Conservation (phyloP, 2,113 vertebrate genomes). For the Piprites chloris region DNA sequence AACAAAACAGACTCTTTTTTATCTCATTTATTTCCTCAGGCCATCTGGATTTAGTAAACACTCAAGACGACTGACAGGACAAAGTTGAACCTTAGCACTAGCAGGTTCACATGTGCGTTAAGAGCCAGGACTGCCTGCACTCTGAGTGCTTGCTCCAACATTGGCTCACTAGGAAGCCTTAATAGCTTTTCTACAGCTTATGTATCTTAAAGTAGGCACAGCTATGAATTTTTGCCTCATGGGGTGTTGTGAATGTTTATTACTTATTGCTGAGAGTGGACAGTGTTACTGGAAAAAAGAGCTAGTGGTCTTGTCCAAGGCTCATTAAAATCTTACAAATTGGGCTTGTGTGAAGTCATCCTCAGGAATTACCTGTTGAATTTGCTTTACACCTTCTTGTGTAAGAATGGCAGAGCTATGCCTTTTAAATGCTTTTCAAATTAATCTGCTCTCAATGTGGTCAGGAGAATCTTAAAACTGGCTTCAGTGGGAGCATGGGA, state of each 20-base stretch:
- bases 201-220: not conserved
- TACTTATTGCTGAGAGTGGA: not conserved
- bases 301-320: not conserved
- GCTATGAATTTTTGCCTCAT: conserved; percentile 20
- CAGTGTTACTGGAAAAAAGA: not conserved
- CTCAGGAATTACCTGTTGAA: not conserved
- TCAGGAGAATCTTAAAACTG: conserved; percentile 33
- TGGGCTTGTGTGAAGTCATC: not conserved
- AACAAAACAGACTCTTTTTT: conserved; percentile 35
- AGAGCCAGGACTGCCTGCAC: not conserved
- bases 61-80: conserved; percentile 3
- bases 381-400: not conserved
- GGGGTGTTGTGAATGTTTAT: conserved; percentile 12
- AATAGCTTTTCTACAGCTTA: conserved; percentile 38
- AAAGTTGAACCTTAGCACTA: conserved; percentile 42
- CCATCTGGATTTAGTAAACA: conserved; percentile 62
- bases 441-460: not conserved
- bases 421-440: conserved; percentile 38
- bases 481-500: conserved; percentile 32
- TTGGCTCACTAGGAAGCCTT: not conserved
- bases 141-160: not conserved
- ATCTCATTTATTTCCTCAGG: conserved; percentile 50
- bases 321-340: not conserved
- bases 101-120: conserved; percentile 16
- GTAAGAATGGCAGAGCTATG: not conserved